phyloP scores from a whole-genome alignment of 1,140 invertebrate species.

The Chironomus tepperi region DNA sequence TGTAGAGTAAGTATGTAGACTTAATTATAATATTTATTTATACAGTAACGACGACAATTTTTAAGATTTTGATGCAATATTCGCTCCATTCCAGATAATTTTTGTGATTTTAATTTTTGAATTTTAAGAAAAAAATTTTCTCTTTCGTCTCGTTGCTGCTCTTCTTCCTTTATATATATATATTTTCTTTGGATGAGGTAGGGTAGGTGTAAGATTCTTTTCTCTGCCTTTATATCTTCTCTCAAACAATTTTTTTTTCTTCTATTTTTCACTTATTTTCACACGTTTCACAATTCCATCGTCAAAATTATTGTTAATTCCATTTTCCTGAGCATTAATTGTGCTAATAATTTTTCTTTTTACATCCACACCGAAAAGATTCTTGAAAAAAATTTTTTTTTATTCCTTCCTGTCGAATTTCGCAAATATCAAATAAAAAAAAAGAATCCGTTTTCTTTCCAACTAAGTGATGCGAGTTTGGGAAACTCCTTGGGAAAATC shows the following conservation, averaged over 20 bases:
- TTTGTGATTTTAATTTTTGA: not conserved
- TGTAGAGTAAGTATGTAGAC: not conserved
- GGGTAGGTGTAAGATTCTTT: not conserved
- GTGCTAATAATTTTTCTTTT: not conserved
- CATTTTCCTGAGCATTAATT: slow-evolving; percentile 6
- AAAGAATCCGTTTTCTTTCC: not conserved
- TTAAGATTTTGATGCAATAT: not conserved
- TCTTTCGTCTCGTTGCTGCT: not conserved
- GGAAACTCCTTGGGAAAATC: slow-evolving; percentile 23
- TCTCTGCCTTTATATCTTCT: not conserved
- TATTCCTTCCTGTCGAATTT: not conserved
- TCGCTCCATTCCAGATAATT: not conserved
- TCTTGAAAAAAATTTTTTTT: not conserved
- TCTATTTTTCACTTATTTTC: not conserved
- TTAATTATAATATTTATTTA: no score
- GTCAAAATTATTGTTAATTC: not conserved
- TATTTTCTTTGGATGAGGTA: not conserved
- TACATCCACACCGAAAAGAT: no score
- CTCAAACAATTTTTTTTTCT: not conserved
- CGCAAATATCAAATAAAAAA: no score
- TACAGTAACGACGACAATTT: no score
- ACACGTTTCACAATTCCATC: not conserved
- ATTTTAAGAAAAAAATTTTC: not conserved
- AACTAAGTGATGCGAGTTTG: not conserved
- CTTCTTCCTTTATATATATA: not conserved